Percentiles rank a stretch among this genome's conserved stretches.
Evolutionary conservation across 2,888 invertebrate genomes (phyloP).

Genomic region (Lottia gigantea): DNA sequence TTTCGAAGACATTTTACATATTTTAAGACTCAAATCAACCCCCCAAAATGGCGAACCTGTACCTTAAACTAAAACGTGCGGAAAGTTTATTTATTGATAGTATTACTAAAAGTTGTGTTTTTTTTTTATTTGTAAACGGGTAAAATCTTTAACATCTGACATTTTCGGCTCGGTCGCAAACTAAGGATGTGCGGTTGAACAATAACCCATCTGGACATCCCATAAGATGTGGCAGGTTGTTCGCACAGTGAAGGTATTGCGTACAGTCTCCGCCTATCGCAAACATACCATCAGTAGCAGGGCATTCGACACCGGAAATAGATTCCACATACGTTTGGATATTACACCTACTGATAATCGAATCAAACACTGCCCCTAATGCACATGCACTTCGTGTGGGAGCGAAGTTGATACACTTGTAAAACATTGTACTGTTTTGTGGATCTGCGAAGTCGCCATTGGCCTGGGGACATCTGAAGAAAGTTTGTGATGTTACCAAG

Average conservation of each 20-base stretch:
- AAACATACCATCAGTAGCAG: not conserved
- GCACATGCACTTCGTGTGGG: not conserved
- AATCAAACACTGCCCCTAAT: not conserved
- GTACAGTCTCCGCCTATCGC: not conserved
- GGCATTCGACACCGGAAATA: not conserved
- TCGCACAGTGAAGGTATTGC: not conserved
- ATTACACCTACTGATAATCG: not conserved
- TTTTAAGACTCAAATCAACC: too few species aligned
- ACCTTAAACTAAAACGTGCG: too few species aligned
- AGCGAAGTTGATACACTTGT: not conserved
- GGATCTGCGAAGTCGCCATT: not conserved
- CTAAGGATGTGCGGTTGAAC: not conserved
- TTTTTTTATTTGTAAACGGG: too few species aligned
- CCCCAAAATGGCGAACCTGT: too few species aligned
- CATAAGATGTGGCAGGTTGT: not conserved
- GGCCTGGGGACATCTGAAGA: slow-evolving; percentile 1
- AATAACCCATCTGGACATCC: not conserved
- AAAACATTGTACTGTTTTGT: not conserved
- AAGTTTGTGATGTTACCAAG: not conserved
- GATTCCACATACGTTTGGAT: not conserved
- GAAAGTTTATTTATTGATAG: too few species aligned
- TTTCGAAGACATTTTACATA: too few species aligned
- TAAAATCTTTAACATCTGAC: not conserved
- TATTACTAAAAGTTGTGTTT: too few species aligned
- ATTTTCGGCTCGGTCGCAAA: not conserved